Conservation (phyloP, 1,140 invertebrate species). For the Cotesia vestalis region DNA sequence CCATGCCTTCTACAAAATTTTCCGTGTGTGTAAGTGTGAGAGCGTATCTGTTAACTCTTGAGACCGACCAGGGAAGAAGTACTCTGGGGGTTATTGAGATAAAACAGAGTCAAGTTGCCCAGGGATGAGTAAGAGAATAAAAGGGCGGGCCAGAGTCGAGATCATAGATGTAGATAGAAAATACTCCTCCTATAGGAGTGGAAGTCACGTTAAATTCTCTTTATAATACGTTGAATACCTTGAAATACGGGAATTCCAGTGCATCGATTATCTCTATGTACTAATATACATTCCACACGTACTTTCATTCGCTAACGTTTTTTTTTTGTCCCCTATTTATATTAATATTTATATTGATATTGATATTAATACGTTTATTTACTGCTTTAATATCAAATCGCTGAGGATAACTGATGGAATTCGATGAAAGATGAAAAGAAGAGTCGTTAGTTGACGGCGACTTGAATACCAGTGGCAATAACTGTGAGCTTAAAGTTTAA, state of each 20-base stretch:
- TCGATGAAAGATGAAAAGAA: too few relatives aligned
- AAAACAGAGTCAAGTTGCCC: too few relatives aligned
- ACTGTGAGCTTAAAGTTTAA: conserved; percentile 23
- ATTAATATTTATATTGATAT: neutral
- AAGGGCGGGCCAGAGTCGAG: neutral
- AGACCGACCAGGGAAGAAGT: too few relatives aligned
- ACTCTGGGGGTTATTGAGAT: too few relatives aligned
- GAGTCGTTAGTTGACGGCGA: too few relatives aligned
- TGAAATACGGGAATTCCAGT: conserved; percentile 31
- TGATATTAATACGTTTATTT: neutral
- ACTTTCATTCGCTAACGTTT: neutral
- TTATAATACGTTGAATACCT: conserved; percentile 32
- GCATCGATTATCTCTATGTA: conserved; percentile 32
- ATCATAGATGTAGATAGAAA: conserved; percentile 19
- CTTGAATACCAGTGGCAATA: too few relatives aligned
- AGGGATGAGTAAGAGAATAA: neutral
- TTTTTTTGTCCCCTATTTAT: too few relatives aligned
- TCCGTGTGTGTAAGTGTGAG: too few relatives aligned
- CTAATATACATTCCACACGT: conserved; percentile 32
- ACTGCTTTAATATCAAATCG: neutral
- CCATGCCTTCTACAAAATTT: too few relatives aligned
- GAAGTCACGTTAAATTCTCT: too few relatives aligned
- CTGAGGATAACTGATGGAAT: too few relatives aligned
- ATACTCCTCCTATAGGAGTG: neutral
- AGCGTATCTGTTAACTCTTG: too few relatives aligned